Conservation (phyloP, 2,797 vertebrate genomes). For the Onychomys arenicola region DNA sequence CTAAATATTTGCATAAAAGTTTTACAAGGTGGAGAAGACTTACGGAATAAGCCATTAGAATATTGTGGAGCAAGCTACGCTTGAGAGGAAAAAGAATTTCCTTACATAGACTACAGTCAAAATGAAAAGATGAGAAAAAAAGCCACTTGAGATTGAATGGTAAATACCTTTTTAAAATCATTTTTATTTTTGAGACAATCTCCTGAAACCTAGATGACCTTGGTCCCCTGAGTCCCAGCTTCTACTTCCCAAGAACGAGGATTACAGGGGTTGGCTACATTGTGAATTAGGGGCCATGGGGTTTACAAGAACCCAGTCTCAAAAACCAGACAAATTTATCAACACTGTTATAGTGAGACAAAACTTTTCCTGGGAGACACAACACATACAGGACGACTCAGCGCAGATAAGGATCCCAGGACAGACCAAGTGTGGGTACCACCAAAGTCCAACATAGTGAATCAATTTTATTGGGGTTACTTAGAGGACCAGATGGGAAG, state of each 20-base stretch:
- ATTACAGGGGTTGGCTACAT: background rate
- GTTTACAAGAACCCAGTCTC: background rate
- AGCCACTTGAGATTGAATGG: background rate
- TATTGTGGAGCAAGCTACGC: background rate
- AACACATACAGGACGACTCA: background rate
- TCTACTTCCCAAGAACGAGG: too few relatives aligned
- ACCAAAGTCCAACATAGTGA: background rate
- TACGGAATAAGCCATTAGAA: background rate
- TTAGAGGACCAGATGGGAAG: background rate
- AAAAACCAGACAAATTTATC: background rate
- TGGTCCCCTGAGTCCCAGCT: too few relatives aligned
- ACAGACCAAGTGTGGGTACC: background rate
- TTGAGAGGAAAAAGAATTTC: background rate
- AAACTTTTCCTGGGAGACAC: background rate
- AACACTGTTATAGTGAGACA: background rate
- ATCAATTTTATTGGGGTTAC: background rate
- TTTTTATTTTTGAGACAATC: background rate
- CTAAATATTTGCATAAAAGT: background rate
- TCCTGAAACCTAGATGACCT: background rate
- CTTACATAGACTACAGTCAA: background rate
- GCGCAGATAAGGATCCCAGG: background rate
- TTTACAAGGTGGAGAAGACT: background rate
- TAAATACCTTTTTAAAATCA: background rate
- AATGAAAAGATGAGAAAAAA: background rate
- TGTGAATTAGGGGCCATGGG: background rate